These are phyloP conservation scores for Philopedon plagiatum DNA, from an alignment of 2,888 invertebrate genomes.

Conservation along the genomic window DNA sequence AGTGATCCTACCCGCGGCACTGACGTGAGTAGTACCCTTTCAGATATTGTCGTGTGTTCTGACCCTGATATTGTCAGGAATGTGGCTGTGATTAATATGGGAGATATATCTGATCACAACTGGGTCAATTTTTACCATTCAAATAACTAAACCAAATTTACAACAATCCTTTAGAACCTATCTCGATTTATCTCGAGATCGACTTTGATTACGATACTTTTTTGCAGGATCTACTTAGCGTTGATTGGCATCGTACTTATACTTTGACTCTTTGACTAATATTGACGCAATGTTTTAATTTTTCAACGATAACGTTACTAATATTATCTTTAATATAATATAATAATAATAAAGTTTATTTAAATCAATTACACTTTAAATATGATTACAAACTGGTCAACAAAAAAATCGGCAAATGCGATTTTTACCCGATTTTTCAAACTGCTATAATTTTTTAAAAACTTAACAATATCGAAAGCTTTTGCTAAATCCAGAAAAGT, in stretches of 20 bases:
- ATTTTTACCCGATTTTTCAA: too few relatives aligned
- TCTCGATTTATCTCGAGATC: neutral
- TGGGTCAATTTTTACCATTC: neutral
- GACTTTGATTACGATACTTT: neutral
- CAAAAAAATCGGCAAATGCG: too few relatives aligned
- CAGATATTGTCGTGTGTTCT: neutral
- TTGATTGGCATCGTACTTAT: neutral
- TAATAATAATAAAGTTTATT: too few relatives aligned
- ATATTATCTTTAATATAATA: too few relatives aligned
- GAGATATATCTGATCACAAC: neutral
- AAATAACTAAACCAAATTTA: neutral
- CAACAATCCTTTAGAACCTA: neutral
- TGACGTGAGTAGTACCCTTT: neutral
- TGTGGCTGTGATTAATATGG: neutral
- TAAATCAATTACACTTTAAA: too few relatives aligned
- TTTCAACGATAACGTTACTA: too few relatives aligned
- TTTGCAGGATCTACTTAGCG: neutral
- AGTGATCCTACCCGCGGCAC: neutral
- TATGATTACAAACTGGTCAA: too few relatives aligned
- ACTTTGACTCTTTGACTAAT: neutral
- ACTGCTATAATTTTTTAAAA: too few relatives aligned
- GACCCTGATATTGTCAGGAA: neutral
- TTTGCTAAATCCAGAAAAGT: too few relatives aligned
- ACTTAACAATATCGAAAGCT: too few relatives aligned
- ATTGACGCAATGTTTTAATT: slow-evolving; percentile 2